Conservation (phyloP, 2,888 invertebrate genomes). For the Quadroppia sp. region DNA sequence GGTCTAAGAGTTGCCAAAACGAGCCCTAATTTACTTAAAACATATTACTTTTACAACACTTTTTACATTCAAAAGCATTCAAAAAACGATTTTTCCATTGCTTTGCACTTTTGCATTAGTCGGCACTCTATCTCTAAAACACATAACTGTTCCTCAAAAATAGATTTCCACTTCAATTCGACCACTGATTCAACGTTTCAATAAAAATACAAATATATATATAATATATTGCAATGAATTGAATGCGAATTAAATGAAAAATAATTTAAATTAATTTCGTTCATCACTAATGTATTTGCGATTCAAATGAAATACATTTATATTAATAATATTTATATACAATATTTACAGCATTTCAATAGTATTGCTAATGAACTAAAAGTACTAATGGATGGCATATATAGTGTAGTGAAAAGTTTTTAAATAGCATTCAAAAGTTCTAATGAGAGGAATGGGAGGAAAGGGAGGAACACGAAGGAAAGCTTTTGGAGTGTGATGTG, state of each 20-base stretch:
- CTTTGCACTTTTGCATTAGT: slow-evolving; percentile 24
- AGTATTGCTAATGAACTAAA: not conserved
- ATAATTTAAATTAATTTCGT: not conserved
- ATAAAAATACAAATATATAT: no score
- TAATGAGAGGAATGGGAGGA: not conserved
- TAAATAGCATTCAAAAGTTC: not conserved
- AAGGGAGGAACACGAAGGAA: not conserved
- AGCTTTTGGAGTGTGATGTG: not conserved
- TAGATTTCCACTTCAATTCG: not conserved
- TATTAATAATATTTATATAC: no score
- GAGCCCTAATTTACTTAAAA: not conserved
- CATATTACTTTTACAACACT: not conserved
- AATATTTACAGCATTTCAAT: slow-evolving; percentile 31
- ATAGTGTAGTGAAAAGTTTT: not conserved
- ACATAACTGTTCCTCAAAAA: not conserved
- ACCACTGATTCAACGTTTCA: not conserved
- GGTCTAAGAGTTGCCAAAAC: not conserved
- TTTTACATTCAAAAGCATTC: not conserved
- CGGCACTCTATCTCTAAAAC: not conserved
- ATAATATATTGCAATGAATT: no score
- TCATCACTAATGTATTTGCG: not conserved
- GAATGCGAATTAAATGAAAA: not conserved
- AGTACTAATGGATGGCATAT: not conserved
- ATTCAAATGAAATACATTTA: no score
- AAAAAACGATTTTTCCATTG: slow-evolving; percentile 28